A percentile compares a stretch with the other conserved stretches of the same genome.
These are phyloP conservation scores for Idaea biselata DNA, from an alignment of 2,888 invertebrate species.

Conservation along the genomic window DNA sequence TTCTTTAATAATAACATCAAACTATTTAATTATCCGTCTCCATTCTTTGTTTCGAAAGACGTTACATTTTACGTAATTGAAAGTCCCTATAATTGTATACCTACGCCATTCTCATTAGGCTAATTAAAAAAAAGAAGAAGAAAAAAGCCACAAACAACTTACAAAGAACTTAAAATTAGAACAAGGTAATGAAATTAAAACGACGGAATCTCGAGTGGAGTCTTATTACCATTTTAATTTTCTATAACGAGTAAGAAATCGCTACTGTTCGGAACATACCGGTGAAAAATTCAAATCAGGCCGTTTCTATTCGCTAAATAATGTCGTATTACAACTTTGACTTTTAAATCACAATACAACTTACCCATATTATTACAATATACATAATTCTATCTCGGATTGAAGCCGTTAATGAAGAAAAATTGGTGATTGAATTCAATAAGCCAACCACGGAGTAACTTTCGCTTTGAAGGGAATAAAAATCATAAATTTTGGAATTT, in stretches of 20 bases:
- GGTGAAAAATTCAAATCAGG: slow-evolving; percentile 41
- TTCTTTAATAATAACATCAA: not conserved
- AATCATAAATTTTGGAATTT: slow-evolving; percentile 50
- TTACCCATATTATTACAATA: not conserved
- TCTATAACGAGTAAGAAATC: slow-evolving; percentile 46
- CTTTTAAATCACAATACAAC: slow-evolving; percentile 1
- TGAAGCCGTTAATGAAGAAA: slow-evolving; percentile 51
- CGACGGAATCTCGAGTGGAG: slow-evolving; percentile 44
- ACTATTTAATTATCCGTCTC: not conserved
- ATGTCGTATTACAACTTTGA: slow-evolving; percentile 15
- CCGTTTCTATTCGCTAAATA: slow-evolving; percentile 43
- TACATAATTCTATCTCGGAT: slow-evolving; percentile 26
- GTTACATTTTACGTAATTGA: not conserved
- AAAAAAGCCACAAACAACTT: slow-evolving; percentile 19
- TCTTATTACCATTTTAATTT: slow-evolving; percentile 66
- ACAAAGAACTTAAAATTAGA: slow-evolving; percentile 36
- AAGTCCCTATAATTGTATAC: not conserved
- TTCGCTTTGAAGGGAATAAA: slow-evolving; percentile 42
- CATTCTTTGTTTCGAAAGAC: not conserved
- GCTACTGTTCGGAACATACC: slow-evolving; percentile 51
- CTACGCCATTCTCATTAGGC: slow-evolving; percentile 3
- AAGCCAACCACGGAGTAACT: slow-evolving; percentile 34
- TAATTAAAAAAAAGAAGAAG: slow-evolving; percentile 18
- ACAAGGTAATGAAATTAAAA: slow-evolving; percentile 39
- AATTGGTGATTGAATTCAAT: slow-evolving; percentile 54